Percentiles rank a stretch among this genome's conserved stretches.
These are phyloP conservation scores for Camptogramma bilineatum DNA, from an alignment of 2,888 invertebrate genomes.

Conservation along the genomic window DNA sequence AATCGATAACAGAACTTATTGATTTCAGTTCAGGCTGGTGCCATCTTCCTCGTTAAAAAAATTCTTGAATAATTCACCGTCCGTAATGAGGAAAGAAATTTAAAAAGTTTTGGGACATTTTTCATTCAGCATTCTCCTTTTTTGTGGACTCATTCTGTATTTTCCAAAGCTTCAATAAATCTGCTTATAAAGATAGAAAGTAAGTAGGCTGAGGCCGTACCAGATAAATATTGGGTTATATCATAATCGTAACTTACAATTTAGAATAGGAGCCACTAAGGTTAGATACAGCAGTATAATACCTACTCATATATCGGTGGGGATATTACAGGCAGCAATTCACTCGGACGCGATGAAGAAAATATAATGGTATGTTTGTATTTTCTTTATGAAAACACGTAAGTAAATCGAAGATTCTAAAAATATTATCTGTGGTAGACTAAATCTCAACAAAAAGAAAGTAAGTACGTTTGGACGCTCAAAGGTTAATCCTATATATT, in stretches of 20 bases:
- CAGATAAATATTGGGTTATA: conserved; percentile 40
- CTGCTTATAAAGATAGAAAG: conserved; percentile 39
- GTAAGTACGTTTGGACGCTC: neutral
- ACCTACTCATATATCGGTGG: conserved; percentile 14
- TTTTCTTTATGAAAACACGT: neutral
- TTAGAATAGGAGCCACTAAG: conserved; percentile 35
- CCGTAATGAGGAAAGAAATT: conserved; percentile 54
- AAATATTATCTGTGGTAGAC: neutral
- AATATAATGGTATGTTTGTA: neutral
- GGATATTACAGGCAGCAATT: conserved; percentile 13
- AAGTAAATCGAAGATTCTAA: neutral
- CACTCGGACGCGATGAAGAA: conserved; percentile 11
- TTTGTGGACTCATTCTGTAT: conserved; percentile 36
- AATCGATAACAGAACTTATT: conserved; percentile 52
- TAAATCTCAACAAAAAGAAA: neutral
- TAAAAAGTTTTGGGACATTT: conserved; percentile 44
- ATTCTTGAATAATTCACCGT: conserved; percentile 63
- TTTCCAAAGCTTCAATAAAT: conserved; percentile 39
- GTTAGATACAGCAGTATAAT: conserved; percentile 20
- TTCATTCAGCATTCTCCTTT: conserved; percentile 36
- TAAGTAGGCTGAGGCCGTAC: conserved; percentile 28
- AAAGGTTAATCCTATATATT: neutral
- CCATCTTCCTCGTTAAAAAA: conserved; percentile 60
- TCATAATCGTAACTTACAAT: conserved; percentile 47
- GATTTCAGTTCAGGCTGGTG: conserved; percentile 62